Conservation (phyloP, 2,797 vertebrate species). For the Peromyscus aztecus region DNA sequence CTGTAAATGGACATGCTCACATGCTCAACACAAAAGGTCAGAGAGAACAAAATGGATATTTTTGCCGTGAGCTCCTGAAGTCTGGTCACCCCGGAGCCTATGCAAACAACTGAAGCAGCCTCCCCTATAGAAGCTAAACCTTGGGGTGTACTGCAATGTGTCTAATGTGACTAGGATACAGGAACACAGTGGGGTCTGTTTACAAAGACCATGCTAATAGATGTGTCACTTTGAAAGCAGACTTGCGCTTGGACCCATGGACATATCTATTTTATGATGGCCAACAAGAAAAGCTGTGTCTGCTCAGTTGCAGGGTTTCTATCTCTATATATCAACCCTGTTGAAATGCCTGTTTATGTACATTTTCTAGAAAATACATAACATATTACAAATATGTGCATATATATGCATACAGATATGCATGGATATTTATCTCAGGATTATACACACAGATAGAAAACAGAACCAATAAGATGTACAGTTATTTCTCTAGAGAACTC, state of each 20-base stretch:
- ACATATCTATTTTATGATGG: background rate
- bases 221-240: background rate
- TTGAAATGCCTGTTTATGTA: background rate
- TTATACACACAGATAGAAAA: background rate
- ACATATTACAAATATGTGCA: background rate
- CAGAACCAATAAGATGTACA: background rate
- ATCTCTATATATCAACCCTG: background rate
- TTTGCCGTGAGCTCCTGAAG: background rate
- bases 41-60: background rate
- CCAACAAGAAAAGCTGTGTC: background rate
- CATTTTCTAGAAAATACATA: background rate
- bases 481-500: background rate
- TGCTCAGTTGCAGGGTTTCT: background rate
- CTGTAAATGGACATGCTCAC: background rate
- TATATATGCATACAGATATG: background rate
- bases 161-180: background rate
- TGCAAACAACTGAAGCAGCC: background rate
- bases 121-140: background rate
- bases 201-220: background rate
- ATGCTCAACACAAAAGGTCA: background rate
- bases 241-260: background rate
- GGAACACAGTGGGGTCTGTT: background rate
- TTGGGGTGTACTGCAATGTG: background rate
- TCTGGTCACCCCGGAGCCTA: background rate
- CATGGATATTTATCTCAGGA: background rate